These are phyloP conservation scores for Acrobasis consociella DNA, from an alignment of 2,888 invertebrate species.

Conservation along the genomic window DNA sequence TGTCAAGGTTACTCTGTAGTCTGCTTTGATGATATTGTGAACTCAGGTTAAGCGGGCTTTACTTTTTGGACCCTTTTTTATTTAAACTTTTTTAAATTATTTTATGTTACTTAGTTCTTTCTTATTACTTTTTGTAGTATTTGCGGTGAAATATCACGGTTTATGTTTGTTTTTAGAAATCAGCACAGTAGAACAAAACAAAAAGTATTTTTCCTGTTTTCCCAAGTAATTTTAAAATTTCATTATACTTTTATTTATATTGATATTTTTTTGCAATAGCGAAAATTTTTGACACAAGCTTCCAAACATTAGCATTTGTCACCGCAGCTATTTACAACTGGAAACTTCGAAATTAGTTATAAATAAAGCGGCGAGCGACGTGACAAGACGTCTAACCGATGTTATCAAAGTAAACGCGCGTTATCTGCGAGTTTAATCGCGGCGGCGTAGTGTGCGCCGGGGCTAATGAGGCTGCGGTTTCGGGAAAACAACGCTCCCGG, in stretches of 20 bases:
- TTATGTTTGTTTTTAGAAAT: no score
- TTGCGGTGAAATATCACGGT: no score
- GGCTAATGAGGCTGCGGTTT: constrained; percentile 80
- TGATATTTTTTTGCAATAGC: neutral
- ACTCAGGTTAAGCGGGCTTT: neutral
- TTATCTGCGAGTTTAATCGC: constrained; percentile 73
- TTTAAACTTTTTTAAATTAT: no score
- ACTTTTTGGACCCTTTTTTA: no score
- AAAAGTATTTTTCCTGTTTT: neutral
- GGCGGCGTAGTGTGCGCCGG: constrained; percentile 70
- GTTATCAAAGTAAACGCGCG: constrained; percentile 65
- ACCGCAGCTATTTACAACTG: constrained; percentile 8
- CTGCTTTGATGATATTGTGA: constrained; percentile 20
- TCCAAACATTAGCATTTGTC: constrained; percentile 16
- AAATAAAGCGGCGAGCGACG: constrained; percentile 23
- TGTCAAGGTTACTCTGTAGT: constrained; percentile 34
- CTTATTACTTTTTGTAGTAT: no score
- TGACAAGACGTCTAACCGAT: constrained; percentile 51
- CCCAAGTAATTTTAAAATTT: neutral
- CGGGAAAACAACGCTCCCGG: constrained; percentile 66
- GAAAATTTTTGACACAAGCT: constrained; percentile 2
- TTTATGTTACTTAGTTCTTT: no score
- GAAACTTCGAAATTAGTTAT: constrained; percentile 29
- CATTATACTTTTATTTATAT: neutral
- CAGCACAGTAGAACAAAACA: no score